Base-by-base conservation (phyloP, 2,797 vertebrate species). In the Pseudochirops corinnae region DNA sequence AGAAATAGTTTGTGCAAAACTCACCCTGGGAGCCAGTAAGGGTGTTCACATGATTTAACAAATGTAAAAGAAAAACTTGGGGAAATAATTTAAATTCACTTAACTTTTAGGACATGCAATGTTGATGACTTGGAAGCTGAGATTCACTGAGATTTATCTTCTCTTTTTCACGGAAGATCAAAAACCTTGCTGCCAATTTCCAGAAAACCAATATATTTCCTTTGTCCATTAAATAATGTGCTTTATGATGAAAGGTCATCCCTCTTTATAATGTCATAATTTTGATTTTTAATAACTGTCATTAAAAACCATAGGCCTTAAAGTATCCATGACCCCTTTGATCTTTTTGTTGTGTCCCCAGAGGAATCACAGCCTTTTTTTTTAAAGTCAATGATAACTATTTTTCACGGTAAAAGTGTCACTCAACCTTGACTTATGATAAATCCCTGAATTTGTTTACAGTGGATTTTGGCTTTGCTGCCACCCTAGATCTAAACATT, bases 81-180 rank as follows among this genome's bases (percentile, higher is more conserved):
- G 24, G 39, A 87, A 87, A 50, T 87, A 87, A 87, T 46, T 50
- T 87, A 87, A 46, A 87, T 46, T 87, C 74, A 87, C 39, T 87
- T 87, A 87, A 50, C 9, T 87, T 87, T 87, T 87, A 87, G 74
- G 24, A 46, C 39, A 87, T 87, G 56, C 95, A 95, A 92, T 56
- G 29, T 53, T 0, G 87, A 56, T 90, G 93, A 95, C 57, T 53
- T 92, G 55, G 21, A 3, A 0, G 56, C 93, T 93, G 55, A 92
- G 7, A 28, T 62, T 92, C 91, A 92, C 90, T 91, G 90, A 39
- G 28, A 93, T 95, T 90, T 93, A n/a, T 55, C 31, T 87, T 92
- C 95, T 58, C 93, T 12, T 11, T 95, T 96, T 95, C 93, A 95
- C 94, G 46, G 26, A 67, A 96, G 95, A 92, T 93, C 29, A 55